Evolutionary conservation across 1,140 invertebrate species (phyloP), one percentile per base, ranked within the genome.

Genomic region (Sitobion miscanthi): DNA sequence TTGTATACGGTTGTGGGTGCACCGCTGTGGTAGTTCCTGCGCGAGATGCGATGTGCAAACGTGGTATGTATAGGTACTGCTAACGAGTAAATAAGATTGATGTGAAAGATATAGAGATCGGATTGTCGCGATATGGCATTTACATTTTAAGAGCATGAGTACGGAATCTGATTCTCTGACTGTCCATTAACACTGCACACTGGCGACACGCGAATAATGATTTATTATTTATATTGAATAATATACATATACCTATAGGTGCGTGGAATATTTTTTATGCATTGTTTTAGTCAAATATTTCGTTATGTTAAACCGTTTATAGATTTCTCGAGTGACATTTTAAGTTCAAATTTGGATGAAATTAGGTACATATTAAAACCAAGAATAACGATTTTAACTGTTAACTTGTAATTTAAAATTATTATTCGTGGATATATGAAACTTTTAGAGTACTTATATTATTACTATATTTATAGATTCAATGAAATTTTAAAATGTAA

Each of bases 61-160:
- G 14, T 14, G 49, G 49, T 52, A 54, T 54, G 38, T 38, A 38
- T 38, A 38, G 1, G 2, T 23, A n/a, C 90, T 62, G 25, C 90
- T 91, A 91, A 91, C 90, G 90, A 91, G 90, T 47, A 62, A 5
- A 85, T 42, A 69, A 47, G 90, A 91, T 77, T 77, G 57, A 47
- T 91, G 90, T 91, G 90, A 91, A 30, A 11, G 90, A n/a, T 21
- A 17, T n/a, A 2, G 38, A 69, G 90, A 91, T 91, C 42, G 62
- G 57, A 91, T 45, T 45, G 57, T 69, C 5, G 89, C 54, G 89
- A 90, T 90, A 91, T 45, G 62, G 7, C 21, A 91, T 91, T 77
- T 91, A 91, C 89, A 69, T 91, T 30, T 90, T 45, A 77, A 91
- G n/a, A 69, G 52, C 9, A 20, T 7, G 4, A 69, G 49, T 42